Evolutionary conservation across 2,797 vertebrate species (phyloP).

Genomic region (Halcyon badia): DNA sequence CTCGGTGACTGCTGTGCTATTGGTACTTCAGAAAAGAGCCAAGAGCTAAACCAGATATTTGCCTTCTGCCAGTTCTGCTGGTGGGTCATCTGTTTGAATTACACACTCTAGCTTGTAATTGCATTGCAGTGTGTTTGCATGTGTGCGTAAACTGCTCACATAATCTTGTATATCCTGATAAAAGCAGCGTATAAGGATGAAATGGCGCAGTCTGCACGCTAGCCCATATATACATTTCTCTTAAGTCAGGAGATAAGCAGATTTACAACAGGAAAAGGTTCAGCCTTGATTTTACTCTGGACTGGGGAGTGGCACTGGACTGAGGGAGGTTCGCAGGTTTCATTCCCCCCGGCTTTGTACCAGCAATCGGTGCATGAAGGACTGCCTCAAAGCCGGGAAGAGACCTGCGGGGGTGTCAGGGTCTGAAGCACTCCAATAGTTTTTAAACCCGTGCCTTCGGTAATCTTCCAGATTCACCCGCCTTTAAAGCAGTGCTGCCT

Average conservation of each 20-base stretch:
- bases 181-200: neutral
- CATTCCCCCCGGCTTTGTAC: neutral
- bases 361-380: neutral
- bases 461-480: neutral
- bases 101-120: neutral
- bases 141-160: neutral
- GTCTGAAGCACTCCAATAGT: neutral
- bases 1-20: neutral
- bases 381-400: neutral
- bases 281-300: neutral
- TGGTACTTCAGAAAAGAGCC: neutral
- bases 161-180: neutral
- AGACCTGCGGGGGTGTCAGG: neutral
- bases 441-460: neutral
- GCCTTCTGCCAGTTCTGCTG: conserved; percentile 19
- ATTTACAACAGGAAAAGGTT: neutral
- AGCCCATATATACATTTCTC: neutral
- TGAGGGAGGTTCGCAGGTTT: neutral
- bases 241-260: neutral
- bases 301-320: rapidly evolving
- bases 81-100: conserved; percentile 6
- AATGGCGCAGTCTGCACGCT: neutral
- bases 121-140: neutral
- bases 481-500: neutral
- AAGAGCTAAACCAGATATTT: conserved; percentile 19